Evolutionary conservation across 2,888 invertebrate species (phyloP), one percentile per base, ranked within the genome.

Genomic region (Pandemis corylana): DNA sequence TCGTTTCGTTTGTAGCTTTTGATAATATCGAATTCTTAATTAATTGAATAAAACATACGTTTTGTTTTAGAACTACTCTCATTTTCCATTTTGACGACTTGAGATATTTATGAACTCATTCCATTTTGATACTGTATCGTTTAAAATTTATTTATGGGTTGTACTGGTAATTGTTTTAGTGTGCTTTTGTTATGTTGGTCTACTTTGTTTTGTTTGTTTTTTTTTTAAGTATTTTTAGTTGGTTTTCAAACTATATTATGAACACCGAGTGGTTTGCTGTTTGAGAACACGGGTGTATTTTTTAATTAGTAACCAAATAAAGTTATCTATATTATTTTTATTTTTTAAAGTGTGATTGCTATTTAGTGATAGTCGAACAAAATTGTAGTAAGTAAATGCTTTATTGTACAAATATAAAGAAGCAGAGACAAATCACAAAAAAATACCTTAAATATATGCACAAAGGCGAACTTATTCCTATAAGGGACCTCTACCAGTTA

Each of bases 231-330:
- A 49, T 61, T 59, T 59, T 36, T 36, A 12, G 13, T n/a, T 36
- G 2, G 28, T 36, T 36, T 36, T 2, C 28, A 36, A 5, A 13
- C 51, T 51, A 51, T 5, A 20, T 28, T 61, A 12, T 36, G n/a
- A 46, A 49, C 63, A 63, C 53, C 64, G 56, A 44, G 68, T 73
- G 72, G 63, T 73, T 63, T 68, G 56, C 44, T 64, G 44, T 36
- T 71, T 46, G 61, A 56, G 5, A 28, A 53, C 64, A 56, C 64
- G 7, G 20, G 63, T 64, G 20, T 13, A n/a, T n/a, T 62, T 62
- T 36, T n/a, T 9, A 6, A n/a, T 36, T 36, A 36, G 28, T 2
- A 36, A 36, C 28, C 3, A 36, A 36, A 36, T 36, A 36, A 36
- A 36, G 28, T 36, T 36, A 20, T 20, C 20, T 4, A 2, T 36